Evolutionary conservation across 2,113 vertebrate species (phyloP).

Genomic region (Craseonycteris thonglongyai): DNA sequence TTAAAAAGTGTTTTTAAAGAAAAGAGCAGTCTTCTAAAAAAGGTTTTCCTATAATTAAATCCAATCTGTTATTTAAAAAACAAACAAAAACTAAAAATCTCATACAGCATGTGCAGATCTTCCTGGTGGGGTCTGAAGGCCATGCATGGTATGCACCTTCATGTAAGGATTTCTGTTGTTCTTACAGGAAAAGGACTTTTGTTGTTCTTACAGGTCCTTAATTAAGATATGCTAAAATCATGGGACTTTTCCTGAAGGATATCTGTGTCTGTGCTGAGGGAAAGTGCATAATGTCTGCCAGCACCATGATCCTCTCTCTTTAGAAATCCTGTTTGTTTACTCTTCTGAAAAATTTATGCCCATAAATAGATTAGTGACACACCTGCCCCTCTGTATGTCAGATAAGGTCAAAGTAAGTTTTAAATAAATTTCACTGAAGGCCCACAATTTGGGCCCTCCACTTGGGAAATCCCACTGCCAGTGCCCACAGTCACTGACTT

Average conservation of each 20-base stretch:
- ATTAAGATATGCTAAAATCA: background rate
- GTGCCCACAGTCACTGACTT: background rate
- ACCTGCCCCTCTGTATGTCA: background rate
- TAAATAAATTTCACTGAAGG: background rate
- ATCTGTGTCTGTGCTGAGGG: background rate
- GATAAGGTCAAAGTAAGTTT: background rate
- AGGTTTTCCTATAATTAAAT: background rate
- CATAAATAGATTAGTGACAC: background rate
- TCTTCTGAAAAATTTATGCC: background rate
- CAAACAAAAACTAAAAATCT: background rate
- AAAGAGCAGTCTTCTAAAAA: background rate
- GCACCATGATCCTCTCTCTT: background rate
- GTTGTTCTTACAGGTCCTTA: background rate
- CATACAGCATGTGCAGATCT: background rate
- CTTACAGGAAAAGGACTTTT: background rate
- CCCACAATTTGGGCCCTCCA: background rate
- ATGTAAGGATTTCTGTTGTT: background rate
- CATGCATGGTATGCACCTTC: background rate
- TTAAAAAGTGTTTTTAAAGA: constrained; percentile 5
- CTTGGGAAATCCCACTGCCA: background rate
- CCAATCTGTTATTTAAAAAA: background rate
- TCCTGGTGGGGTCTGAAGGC: background rate
- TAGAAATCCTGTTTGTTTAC: background rate
- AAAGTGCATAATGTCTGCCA: background rate
- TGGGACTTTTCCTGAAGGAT: background rate